Evolutionary conservation across 2,113 vertebrate species (phyloP), one percentile per base, ranked within the genome.

Genomic region (Taxidea taxus): DNA sequence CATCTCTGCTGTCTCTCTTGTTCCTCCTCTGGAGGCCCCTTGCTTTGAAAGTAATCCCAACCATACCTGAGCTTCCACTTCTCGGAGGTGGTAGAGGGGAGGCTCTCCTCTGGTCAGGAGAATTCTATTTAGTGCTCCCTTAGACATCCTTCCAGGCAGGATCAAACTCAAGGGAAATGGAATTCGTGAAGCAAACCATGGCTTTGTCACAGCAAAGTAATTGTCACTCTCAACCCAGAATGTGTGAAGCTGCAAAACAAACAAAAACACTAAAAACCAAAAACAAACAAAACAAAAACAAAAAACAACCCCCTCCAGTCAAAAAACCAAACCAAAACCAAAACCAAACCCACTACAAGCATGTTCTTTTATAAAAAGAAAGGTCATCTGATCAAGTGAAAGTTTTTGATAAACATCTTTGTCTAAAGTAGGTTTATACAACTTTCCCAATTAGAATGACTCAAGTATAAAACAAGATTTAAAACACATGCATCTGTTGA

Each of bases 171-270:
- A 98, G 0, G 99, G 99, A 97, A 99, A 99, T 0, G 99, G 99
- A 96, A 99, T 99, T 91, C 96, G 99, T 81, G 99, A 99, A 42
- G 99, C 99, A 98, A 99, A 99, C 99, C 99, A 99, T 0, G 99
- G 99, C 92, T 99, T 99, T 80, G 99, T 99, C 98, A 99, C 97
- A 97, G 97, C 99, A 96, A 99, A 99, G 94, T 99, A 99, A 98
- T 99, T 99, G 98, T 99, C 99, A 81, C 99, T 98, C 80, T 99
- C 99, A 94, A 99, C 99, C 99, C 99, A 99, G 98, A 99, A 99
- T n/a, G 99, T 99, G 98, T 99, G 99, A 97, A 99, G 98, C 99
- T 99, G 94, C 37, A 98, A 10, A 82, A 94, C 13, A 12, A 89
- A 95, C 13, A 12, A 89, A 95, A 34, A 66, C 66, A 90, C 66